These are phyloP conservation scores for Cirrhinus mrigala DNA, from an alignment of 2,797 vertebrate species.

Conservation along the genomic window DNA sequence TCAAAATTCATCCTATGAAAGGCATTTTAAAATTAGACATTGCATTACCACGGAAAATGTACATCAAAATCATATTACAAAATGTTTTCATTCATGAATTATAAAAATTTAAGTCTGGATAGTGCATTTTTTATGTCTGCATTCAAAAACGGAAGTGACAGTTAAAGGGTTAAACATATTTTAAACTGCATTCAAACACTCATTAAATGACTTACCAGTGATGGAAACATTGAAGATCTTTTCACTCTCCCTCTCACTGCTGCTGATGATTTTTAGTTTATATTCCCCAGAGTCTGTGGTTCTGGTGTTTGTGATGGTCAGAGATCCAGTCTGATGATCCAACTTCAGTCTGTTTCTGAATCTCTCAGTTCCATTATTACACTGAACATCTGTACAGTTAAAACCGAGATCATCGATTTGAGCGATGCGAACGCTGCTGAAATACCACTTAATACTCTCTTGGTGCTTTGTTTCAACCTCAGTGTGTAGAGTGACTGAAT, in stretches of 20 bases:
- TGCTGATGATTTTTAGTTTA: not conserved
- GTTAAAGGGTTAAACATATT: no score
- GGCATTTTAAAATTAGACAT: no score
- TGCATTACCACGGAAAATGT: no score
- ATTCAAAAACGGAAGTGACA: no score
- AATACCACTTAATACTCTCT: not conserved
- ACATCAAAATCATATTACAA: no score
- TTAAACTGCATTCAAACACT: not conserved
- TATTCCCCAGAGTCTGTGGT: not conserved
- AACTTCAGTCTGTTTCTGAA: not conserved
- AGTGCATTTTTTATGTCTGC: no score
- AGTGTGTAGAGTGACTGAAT: not conserved
- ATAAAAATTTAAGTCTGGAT: no score
- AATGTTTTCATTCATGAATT: no score
- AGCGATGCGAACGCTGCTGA: fast-evolving
- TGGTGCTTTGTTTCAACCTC: not conserved
- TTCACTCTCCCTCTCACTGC: not conserved
- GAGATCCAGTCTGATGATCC: not conserved
- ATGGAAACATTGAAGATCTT: not conserved
- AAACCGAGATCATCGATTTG: not conserved
- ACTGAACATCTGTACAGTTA: not conserved
- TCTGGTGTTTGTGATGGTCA: not conserved
- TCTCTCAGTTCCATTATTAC: not conserved
- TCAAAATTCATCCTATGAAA: no score
- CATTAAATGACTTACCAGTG: not conserved